phyloP scores from a whole-genome alignment of 2,888 invertebrate genomes.

The Caenorhabditis sp. region DNA sequence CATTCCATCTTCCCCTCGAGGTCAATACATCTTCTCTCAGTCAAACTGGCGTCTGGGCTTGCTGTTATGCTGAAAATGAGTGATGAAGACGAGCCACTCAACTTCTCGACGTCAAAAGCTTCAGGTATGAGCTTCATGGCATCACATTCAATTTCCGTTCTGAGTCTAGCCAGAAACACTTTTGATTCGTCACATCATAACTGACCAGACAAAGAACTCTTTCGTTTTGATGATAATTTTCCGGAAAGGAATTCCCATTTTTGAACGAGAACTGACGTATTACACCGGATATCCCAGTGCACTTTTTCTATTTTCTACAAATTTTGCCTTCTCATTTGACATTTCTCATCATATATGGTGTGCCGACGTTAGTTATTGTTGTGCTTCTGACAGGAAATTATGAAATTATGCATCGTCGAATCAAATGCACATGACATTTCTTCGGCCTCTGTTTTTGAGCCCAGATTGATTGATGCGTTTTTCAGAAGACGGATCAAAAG shows the following conservation, averaged over 20 bases:
- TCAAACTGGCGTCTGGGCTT: slow-evolving; percentile 21
- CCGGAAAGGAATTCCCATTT: background rate
- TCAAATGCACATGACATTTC: slow-evolving; percentile 67
- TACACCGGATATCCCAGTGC: slow-evolving; percentile 23
- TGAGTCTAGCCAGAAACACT: background rate
- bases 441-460: slow-evolving; percentile 41
- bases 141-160: slow-evolving; percentile 27
- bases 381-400: slow-evolving; percentile 67
- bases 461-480: slow-evolving; percentile 31
- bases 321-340: slow-evolving; percentile 32
- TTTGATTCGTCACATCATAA: background rate
- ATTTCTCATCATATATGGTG: slow-evolving; percentile 39
- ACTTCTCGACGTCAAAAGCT: slow-evolving; percentile 68
- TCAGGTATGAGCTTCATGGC: slow-evolving; percentile 50
- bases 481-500: slow-evolving; percentile 59
- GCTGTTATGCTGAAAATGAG: slow-evolving; percentile 59
- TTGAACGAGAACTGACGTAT: slow-evolving; percentile 30
- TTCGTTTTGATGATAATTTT: slow-evolving; percentile 4
- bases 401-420: slow-evolving; percentile 67
- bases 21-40: background rate
- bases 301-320: slow-evolving; percentile 15
- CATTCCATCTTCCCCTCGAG: background rate
- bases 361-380: slow-evolving; percentile 52
- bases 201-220: slow-evolving; percentile 21
- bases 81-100: slow-evolving; percentile 73